Percentiles rank a stretch among this genome's conserved stretches.
Evolutionary conservation across 2,113 vertebrate genomes (phyloP).

Genomic region (Formicarius rufipectus): DNA sequence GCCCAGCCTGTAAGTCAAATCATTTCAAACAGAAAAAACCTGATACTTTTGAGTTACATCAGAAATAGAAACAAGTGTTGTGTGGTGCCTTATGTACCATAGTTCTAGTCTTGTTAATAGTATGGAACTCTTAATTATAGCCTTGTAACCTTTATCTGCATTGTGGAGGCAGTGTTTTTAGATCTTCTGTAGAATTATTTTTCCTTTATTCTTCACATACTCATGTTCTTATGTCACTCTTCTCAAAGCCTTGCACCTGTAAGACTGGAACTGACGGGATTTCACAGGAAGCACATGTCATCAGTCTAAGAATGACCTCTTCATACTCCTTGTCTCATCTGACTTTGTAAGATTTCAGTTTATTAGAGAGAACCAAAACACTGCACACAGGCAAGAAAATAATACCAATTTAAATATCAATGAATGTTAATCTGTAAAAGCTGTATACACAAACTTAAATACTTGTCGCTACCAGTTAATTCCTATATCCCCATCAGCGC

Average conservation of each 20-base stretch:
- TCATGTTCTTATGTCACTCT: not conserved
- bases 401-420: not conserved
- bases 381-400: not conserved
- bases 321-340: not conserved
- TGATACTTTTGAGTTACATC: not conserved
- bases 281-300: not conserved
- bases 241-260: not conserved
- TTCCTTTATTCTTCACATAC: not conserved
- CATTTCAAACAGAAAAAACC: not conserved
- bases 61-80: not conserved
- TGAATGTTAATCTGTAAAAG: not conserved
- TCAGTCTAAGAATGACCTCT: not conserved
- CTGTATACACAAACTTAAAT: not conserved
- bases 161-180: not conserved
- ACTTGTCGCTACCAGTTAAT: not conserved
- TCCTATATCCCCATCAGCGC: accelerated
- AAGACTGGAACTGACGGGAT: not conserved
- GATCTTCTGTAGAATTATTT: not conserved
- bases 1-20: not conserved
- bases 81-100: not conserved
- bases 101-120: not conserved
- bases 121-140: not conserved
- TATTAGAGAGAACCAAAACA: not conserved
- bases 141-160: not conserved
- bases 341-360: not conserved